Evolutionary conservation across 2,797 vertebrate species (phyloP), one percentile per base, ranked within the genome.

Genomic region (Gadopsis marmoratus): DNA sequence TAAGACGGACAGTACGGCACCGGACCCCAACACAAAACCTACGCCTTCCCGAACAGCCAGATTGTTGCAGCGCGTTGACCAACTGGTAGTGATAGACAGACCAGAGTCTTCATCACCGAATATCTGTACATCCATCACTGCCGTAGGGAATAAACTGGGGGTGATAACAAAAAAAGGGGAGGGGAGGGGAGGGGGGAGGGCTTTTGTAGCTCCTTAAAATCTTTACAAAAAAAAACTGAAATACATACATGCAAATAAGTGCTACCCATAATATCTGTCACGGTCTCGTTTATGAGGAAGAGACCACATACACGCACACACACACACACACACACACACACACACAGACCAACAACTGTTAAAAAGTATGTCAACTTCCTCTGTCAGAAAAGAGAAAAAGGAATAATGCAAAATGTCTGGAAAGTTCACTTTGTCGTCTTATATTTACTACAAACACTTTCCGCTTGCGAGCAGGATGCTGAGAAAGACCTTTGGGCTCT

Each of bases 41-140:
- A 14, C 21, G 39, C 33, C 79, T 76, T 83, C 76, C 72, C 5
- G 29, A 75, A 59, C 53, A 50, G 71, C 64, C 63, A 50, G 67
- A 67, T 50, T 43, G 77, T 69, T 51, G 35, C 70, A 51, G 45
- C 8, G 29, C 80, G 66, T 69, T 8, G n/a, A 75, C 70, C 66
- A 31, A 53, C 72, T 35, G 84, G 78, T 74, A 70, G 78, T 55
- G 80, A 76, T 10, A 80, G 53, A 82, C 48, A 62, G 71, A 86
- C 79, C 41, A 7, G 74, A 78, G 79, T 86, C 88, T 85, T 86
- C 85, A 79, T 82, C 84, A 75, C 81, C 73, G 59, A 85, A 76
- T 89, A 73, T 91, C 85, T 91, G 88, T 85, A 84, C 89, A 88
- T 91, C 71, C 83, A 90, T 92, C 91, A 94, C 94, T 94, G 92